Base-by-base conservation (phyloP, 37 sponge, comb jelly and placozoan genomes). In the Petrosia ficiformis region DNA sequence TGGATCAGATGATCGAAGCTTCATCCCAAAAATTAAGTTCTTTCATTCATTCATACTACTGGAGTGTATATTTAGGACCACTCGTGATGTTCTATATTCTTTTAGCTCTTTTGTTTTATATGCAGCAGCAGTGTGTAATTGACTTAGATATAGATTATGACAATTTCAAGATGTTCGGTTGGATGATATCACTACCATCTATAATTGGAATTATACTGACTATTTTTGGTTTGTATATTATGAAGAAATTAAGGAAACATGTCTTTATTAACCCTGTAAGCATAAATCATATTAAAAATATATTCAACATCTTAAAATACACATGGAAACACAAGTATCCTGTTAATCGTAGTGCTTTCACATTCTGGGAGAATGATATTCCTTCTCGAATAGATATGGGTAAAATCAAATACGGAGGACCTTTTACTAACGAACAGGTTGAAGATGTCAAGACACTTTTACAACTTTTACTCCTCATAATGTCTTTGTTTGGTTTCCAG, bases 351-450 rank as follows among this genome's bases (percentile, higher is more conserved):
- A 48, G 54, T 48, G 54, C 54, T 16, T 48, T 48, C 54, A 48
- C 54, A 19, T 48, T 19, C 54, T 74, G 52, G 52, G 52, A 74
- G 4, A 40, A 48, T n/a, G n/a, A n/a, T n/a, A n/a, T n/a, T n/a
- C n/a, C n/a, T n/a, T n/a, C n/a, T n/a, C n/a, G n/a, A n/a, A 30
- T 74, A 37, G 44, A 48, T 29, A n/a, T 74, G 57, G 26, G 59
- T 36, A 74, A 74, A 74, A 31, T 26, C 75, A 74, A 74, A 74
- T 30, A 35, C 36, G 75, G 40, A 74, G 52, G 37, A 36, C 40
- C 10, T 34, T 29, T 44, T 41, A 14, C 57, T 24, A 78, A 34
- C 68, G 52, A 11, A 57, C 33, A 56, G 69, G 41, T 78, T 57
- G 29, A 33, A 29, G 56, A 78, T 78, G 10, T 70, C 68, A 30